Percentiles rank a stretch among this genome's conserved stretches.
These are phyloP conservation scores for Passerculus sandwichensis DNA, from an alignment of 2,797 vertebrate genomes.

Conservation along the genomic window DNA sequence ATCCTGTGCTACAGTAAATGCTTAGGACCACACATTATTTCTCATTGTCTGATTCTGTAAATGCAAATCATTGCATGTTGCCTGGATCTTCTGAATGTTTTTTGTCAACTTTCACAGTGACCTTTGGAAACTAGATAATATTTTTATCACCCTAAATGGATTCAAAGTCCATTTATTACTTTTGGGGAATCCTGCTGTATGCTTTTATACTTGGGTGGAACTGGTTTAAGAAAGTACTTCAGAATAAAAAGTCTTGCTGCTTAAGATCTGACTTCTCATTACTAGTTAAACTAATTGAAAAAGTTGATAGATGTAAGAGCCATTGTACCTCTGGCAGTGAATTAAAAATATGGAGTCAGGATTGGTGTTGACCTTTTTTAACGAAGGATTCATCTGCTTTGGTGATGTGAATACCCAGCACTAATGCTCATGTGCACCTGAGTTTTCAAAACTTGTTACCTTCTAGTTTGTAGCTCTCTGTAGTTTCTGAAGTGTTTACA, in stretches of 20 bases:
- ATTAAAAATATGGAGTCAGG: not conserved
- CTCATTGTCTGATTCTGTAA: not conserved
- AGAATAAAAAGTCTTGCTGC: not conserved
- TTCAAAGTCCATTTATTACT: constrained; percentile 40
- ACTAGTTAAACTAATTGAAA: not conserved
- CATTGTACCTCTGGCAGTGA: not conserved
- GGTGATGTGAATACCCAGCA: not conserved
- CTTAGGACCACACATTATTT: not conserved
- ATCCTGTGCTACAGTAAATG: not conserved
- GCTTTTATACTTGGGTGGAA: not conserved
- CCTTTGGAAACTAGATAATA: constrained; percentile 27
- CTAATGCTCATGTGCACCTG: not conserved
- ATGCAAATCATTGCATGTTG: not conserved
- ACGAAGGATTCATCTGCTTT: not conserved
- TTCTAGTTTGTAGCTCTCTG: not conserved
- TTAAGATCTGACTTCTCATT: not conserved
- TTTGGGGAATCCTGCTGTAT: not conserved
- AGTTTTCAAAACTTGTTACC: not conserved
- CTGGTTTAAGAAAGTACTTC: not conserved
- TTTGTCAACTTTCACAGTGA: not conserved
- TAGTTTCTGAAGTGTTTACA: not conserved
- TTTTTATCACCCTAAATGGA: constrained; percentile 22
- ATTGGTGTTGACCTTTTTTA: not conserved
- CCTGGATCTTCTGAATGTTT: not conserved
- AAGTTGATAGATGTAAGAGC: not conserved